phyloP scores from a whole-genome alignment of 2,113 vertebrate genomes.

The Cochlearius cochlearius region DNA sequence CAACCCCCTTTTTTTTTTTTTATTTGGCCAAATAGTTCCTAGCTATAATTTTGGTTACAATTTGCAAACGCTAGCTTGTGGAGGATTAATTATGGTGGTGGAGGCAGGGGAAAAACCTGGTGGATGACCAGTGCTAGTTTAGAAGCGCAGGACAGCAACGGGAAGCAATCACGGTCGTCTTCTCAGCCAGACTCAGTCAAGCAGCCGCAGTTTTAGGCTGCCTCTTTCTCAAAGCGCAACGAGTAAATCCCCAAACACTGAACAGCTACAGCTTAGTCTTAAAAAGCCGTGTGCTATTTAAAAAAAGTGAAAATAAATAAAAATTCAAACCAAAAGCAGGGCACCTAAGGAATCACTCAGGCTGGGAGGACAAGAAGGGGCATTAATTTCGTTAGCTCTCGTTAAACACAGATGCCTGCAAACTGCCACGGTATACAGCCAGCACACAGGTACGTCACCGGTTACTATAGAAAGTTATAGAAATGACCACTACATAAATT shows the following conservation, averaged over 20 bases:
- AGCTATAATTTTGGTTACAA: background rate
- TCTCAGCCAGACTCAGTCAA: background rate
- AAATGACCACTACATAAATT: background rate
- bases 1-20: accelerated
- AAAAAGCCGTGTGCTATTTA: background rate
- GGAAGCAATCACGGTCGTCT: background rate
- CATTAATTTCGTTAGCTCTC: background rate
- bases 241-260: background rate
- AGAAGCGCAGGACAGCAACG: background rate
- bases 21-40: background rate
- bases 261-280: background rate
- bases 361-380: background rate
- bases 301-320: background rate
- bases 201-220: background rate
- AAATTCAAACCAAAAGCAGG: background rate
- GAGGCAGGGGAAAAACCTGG: background rate
- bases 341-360: background rate
- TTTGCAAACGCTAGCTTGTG: background rate
- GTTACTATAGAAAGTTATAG: background rate
- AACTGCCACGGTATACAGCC: background rate
- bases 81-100: background rate
- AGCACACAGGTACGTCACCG: accelerated
- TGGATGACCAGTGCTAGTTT: background rate
- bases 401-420: background rate
- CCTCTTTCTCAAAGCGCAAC: background rate